Evolutionary conservation across 2,113 vertebrate species (phyloP), one percentile per base, ranked within the genome.

Genomic region (Ia io): DNA sequence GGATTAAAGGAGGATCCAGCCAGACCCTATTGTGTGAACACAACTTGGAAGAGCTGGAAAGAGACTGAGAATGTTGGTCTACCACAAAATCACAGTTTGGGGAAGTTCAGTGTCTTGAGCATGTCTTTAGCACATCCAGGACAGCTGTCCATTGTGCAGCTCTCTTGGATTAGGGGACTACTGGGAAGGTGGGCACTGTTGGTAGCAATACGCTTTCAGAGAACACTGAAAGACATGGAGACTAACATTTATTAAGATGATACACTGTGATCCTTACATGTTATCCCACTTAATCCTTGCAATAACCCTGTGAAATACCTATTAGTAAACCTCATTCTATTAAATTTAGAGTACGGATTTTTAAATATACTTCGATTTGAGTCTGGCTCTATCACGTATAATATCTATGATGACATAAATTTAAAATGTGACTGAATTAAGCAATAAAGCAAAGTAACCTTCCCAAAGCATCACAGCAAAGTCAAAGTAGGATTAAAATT

Each of bases 341-440:
- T 47, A 76, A 59, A 70, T 18, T n/a, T 44, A 63, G 23, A 86
- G 86, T 32, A 70, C 12, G 37, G 18, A 42, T 17, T 87, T 88
- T 84, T 65, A 74, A 74, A 83, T 32, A 88, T 0, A 83, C 20
- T 93, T 94, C 32, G 35, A 71, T 87, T 87, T 82, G 63, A 93
- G 37, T 71, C 14, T 84, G 56, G 40, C 13, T 92, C 42, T 71
- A 42, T 40, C 30, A 9, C 3, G 2, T 32, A 77, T 63, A 30
- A 35, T 61, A 51, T 84, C 12, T 37, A 11, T 61, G 67, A 51
- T 89, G 61, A 9, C 14, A 84, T 10, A 77, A 84, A 83, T 44
- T 78, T 69, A 61, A 91, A 93, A 70, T 49, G 35, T 86, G 63
- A 90, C 25, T 59, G 37, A 77, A 61, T 67, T 28, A 93, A 56